Evolutionary conservation across 2,113 vertebrate species (phyloP), one percentile per base, ranked within the genome.

Genomic region (Spilogale gracilis): DNA sequence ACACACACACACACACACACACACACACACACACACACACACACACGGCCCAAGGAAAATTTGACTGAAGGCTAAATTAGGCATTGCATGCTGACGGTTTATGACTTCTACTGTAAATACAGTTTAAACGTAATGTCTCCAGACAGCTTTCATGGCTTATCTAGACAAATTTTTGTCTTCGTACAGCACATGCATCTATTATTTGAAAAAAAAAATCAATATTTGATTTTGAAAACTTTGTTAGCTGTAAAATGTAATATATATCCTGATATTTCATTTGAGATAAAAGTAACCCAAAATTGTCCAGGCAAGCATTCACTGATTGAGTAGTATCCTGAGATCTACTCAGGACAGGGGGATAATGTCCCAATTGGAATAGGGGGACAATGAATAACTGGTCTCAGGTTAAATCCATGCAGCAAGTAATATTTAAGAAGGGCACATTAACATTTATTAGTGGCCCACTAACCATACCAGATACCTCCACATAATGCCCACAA

Each of bases 391-490:
- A 7, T 58, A 69, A 63, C 1, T 43, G 3, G 25, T 61, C 63
- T 87, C 48, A 38, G 27, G n/a, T 73, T 76, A 94, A 94, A 86
- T 91, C 16, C 95, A 74, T 48, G 67, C 74, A 9, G 25, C 71
- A 83, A 94, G 87, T 20, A 63, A 38, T 32, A 90, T 32, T 87
- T 87, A 94, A 81, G 67, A 96, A 96, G 58, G 79, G 6, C 71
- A 83, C 82, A 87, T n/a, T 52, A 52, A 79, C 50, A 86, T 67
- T 81, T 58, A 81, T 25, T 71, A 69, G 87, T 27, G 87, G 38
- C 21, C 48, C 30, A 76, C 9, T 85, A 94, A 45, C 25, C n/a
- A 92, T 8, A 95, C 17, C 52, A 86, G 79, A 94, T 69, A 63
- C 45, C 91, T 93, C 12, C 30, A 91, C 11, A 69, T 78, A 92